A percentile compares a stretch with the other conserved stretches of the same genome.
Evolutionary conservation across 2,888 invertebrate genomes (phyloP).

Genomic region (Volucella zonaria): DNA sequence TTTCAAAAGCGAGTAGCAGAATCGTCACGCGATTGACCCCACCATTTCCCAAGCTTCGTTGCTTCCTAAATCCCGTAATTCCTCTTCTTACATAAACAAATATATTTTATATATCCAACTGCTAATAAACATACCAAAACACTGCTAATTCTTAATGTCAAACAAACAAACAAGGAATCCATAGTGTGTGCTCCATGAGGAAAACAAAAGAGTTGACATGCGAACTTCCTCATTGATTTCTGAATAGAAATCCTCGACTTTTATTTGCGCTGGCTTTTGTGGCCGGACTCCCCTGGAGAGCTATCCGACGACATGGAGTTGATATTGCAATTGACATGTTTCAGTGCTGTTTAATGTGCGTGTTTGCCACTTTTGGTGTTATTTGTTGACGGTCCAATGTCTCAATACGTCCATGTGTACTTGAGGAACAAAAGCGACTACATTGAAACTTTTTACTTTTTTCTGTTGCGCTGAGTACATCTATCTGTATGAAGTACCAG

Average conservation of each 20-base stretch:
- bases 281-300: no score
- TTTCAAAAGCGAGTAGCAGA: constrained; percentile 77
- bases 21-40: constrained; percentile 20
- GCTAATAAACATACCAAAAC: background rate
- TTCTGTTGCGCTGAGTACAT: background rate
- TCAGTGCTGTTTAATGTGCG: background rate
- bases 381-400: constrained; percentile 1
- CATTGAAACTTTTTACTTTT: constrained; percentile 1
- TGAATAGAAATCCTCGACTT: background rate
- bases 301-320: background rate
- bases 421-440: constrained; percentile 21
- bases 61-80: constrained; percentile 12
- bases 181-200: background rate
- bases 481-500: background rate
- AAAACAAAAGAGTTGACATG: constrained; percentile 27
- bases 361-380: constrained; percentile 14
- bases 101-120: constrained; percentile 6
- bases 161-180: background rate
- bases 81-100: constrained; percentile 4
- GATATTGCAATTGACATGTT: constrained; percentile 13
- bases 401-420: background rate
- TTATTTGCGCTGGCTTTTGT: background rate
- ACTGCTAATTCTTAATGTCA: background rate
- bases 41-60: background rate
- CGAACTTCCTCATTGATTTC: constrained; percentile 20